Conservation (phyloP, 53 echinoderm and acorn worm genomes). For the Astropecten irregularis region DNA sequence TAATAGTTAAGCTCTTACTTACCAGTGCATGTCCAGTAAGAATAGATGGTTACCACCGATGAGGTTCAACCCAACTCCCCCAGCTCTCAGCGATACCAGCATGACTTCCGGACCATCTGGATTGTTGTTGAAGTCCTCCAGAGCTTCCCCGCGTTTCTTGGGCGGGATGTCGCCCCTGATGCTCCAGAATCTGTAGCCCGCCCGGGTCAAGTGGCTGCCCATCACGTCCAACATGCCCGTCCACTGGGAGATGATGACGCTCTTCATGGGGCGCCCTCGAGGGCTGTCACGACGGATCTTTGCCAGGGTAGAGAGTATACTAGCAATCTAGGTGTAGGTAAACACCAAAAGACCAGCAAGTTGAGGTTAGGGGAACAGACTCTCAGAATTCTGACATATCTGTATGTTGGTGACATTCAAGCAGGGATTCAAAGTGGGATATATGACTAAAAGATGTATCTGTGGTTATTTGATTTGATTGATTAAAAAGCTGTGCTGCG, state of each 20-base stretch:
- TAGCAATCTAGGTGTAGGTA: not conserved
- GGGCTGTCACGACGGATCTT: slow-evolving; percentile 47
- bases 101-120: slow-evolving; percentile 73
- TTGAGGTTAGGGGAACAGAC: not conserved
- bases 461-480: too few relatives aligned
- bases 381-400: not conserved
- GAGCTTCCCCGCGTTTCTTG: slow-evolving; percentile 81
- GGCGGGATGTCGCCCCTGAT: slow-evolving; percentile 88
- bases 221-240: slow-evolving; percentile 94
- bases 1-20: not conserved
- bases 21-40: slow-evolving; percentile 97
- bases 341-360: not conserved
- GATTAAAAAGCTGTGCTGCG: too few relatives aligned
- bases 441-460: too few relatives aligned
- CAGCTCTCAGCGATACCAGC: slow-evolving; percentile 92
- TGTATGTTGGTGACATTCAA: too few relatives aligned
- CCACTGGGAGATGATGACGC: slow-evolving; percentile 95
- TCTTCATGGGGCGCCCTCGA: slow-evolving; percentile 64
- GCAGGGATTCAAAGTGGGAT: too few relatives aligned
- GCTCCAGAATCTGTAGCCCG: slow-evolving; percentile 70
- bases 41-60: slow-evolving; percentile 96
- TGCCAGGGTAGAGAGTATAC: slow-evolving; percentile 11
- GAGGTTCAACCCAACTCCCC: slow-evolving; percentile 94
- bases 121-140: slow-evolving; percentile 95
- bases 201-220: slow-evolving; percentile 63